phyloP scores from a whole-genome alignment of 2,888 invertebrate genomes.

The Aspidapion aeneum region DNA sequence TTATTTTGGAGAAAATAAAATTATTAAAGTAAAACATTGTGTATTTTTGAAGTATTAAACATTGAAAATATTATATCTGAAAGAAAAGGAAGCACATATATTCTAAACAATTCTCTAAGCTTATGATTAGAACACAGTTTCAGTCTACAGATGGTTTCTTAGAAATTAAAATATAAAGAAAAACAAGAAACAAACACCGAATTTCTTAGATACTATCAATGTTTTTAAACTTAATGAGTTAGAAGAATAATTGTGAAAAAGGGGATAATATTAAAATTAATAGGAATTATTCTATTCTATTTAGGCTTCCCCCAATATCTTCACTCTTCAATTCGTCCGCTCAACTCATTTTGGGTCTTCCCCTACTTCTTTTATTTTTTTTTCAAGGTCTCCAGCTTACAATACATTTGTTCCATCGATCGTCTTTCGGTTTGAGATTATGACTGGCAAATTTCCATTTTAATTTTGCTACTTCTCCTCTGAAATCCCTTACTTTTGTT shows the following conservation, averaged over 20 bases:
- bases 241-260: slow-evolving; percentile 58
- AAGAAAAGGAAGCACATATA: slow-evolving; percentile 23
- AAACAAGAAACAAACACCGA: slow-evolving; percentile 49
- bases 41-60: no score
- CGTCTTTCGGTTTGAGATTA: no score
- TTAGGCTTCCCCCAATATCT: no score
- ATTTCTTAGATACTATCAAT: slow-evolving; percentile 86
- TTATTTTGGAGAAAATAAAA: slow-evolving; percentile 63
- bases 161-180: slow-evolving; percentile 70
- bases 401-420: no score
- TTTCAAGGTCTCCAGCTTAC: no score
- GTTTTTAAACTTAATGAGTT: slow-evolving; percentile 86
- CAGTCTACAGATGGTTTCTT: slow-evolving; percentile 90
- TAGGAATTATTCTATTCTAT: no score
- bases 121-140: slow-evolving; percentile 88
- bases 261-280: slow-evolving; percentile 55
- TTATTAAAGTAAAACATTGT: neutral
- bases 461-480: no score
- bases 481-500: no score
- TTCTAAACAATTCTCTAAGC: slow-evolving; percentile 33
- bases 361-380: no score
- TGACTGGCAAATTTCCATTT: no score
- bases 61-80: neutral
- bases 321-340: no score
- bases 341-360: no score